Evolutionary conservation across 2,888 invertebrate genomes (phyloP).

Genomic region (Tryphoninae sp.): DNA sequence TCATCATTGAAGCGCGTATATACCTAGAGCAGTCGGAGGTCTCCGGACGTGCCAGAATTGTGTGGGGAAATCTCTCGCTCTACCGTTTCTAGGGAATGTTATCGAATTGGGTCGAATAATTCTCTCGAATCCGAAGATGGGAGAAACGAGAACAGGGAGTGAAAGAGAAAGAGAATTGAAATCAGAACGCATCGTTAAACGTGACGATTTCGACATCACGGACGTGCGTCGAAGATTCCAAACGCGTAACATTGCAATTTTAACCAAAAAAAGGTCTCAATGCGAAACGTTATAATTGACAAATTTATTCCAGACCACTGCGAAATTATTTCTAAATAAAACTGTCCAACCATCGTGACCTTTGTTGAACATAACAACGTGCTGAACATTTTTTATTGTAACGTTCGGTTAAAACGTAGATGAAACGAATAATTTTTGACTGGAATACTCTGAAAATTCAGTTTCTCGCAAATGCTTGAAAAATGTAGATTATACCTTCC

Average conservation of each 20-base stretch:
- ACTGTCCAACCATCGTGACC: too few species aligned
- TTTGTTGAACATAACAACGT: neutral
- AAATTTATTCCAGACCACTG: neutral
- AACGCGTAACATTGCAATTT: constrained; percentile 19
- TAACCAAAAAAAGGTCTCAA: neutral
- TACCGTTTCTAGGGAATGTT: constrained; percentile 42
- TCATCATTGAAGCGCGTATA: constrained; percentile 41
- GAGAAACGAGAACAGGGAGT: constrained; percentile 10
- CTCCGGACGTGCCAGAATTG: constrained; percentile 48
- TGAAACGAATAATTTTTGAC: neutral
- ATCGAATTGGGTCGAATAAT: constrained; percentile 60
- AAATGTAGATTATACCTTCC: neutral
- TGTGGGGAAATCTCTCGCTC: constrained; percentile 44
- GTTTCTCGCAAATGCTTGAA: neutral
- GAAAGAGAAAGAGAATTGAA: constrained; percentile 7
- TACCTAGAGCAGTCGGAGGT: constrained; percentile 7
- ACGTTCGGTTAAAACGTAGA: neutral
- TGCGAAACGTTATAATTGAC: neutral
- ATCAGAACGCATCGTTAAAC: constrained; percentile 41
- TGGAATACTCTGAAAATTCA: neutral
- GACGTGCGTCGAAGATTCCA: neutral
- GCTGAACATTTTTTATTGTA: neutral
- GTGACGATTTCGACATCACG: constrained; percentile 5
- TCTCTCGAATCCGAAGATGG: constrained; percentile 40
- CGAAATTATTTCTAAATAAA: too few species aligned